A percentile compares a stretch with the other conserved stretches of the same genome.
Conservation (phyloP, 2,113 vertebrate species). For the Chitala chitala region DNA sequence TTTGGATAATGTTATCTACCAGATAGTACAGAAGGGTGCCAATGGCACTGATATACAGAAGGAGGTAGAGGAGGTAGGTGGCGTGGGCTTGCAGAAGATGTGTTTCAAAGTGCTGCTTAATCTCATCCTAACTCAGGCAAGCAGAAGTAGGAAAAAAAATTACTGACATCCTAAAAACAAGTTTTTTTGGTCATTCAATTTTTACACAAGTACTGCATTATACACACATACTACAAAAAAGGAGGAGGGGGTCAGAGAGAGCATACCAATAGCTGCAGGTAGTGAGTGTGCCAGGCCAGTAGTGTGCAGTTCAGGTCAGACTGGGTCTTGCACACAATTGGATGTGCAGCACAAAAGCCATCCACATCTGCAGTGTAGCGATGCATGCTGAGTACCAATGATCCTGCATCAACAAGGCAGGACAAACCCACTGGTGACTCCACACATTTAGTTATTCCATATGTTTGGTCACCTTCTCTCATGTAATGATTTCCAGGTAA, state of each 20-base stretch:
- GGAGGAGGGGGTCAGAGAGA: neutral
- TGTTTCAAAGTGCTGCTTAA: constrained; percentile 31
- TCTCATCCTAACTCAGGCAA: constrained; percentile 24
- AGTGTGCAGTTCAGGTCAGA: constrained; percentile 22
- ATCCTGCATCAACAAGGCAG: neutral
- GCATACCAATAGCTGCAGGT: constrained; percentile 29
- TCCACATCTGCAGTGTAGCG: constrained; percentile 15
- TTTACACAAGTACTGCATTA: too few relatives aligned
- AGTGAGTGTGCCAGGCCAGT: constrained; percentile 29
- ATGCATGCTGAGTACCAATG: constrained; percentile 26
- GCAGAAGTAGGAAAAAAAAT: neutral
- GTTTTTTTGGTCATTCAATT: too few relatives aligned
- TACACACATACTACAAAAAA: too few relatives aligned
- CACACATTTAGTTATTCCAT: neutral
- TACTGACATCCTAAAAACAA: too few relatives aligned
- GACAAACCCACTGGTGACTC: neutral
- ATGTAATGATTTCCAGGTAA: too few relatives aligned
- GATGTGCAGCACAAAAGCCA: constrained; percentile 13
- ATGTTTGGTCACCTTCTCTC: too few relatives aligned
- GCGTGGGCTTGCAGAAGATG: constrained; percentile 22
- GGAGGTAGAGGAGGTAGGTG: constrained; percentile 29
- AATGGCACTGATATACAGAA: constrained; percentile 26
- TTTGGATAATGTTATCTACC: constrained; percentile 35
- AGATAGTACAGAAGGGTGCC: constrained; percentile 32
- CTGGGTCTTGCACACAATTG: constrained; percentile 8